Conservation (phyloP, 2,888 invertebrate genomes). For the Calliopum simillimum region DNA sequence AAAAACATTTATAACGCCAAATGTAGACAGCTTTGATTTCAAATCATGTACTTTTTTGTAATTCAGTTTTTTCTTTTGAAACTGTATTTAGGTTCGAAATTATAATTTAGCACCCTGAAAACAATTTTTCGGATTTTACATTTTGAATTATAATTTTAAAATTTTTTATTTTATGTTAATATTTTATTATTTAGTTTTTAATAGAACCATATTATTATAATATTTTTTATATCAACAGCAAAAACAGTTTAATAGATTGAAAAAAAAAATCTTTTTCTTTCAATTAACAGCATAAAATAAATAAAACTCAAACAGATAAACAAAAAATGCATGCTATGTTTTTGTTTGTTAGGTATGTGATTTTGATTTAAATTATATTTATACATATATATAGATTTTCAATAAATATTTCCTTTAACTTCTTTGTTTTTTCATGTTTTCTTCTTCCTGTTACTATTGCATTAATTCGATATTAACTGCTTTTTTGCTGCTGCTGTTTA, state of each 20-base stretch:
- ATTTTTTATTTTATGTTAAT: conserved; percentile 39
- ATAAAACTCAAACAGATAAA: conserved; percentile 39
- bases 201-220: conserved; percentile 12
- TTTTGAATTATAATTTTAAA: conserved; percentile 15
- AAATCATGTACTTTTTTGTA: conserved; percentile 13
- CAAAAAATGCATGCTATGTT: conserved; percentile 31
- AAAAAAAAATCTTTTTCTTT: conserved; percentile 40
- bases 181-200: conserved; percentile 41
- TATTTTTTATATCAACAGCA: conserved; percentile 3
- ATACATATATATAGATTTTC: too few species aligned
- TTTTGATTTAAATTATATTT: not conserved
- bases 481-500: conserved; percentile 45
- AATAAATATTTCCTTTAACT: conserved; percentile 7
- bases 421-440: conserved; percentile 20
- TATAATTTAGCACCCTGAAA: conserved; percentile 66
- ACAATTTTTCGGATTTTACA: conserved; percentile 64
- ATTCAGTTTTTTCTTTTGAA: too few species aligned
- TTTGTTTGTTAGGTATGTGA: not conserved
- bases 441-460: conserved; percentile 30
- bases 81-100: not conserved
- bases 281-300: conserved; percentile 40
- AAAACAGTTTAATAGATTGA: conserved; percentile 28
- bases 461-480: conserved; percentile 36
- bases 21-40: too few species aligned
- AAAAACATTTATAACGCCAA: too few species aligned